phyloP scores from a whole-genome alignment of 2,888 invertebrate species.

The Melieria picta region DNA sequence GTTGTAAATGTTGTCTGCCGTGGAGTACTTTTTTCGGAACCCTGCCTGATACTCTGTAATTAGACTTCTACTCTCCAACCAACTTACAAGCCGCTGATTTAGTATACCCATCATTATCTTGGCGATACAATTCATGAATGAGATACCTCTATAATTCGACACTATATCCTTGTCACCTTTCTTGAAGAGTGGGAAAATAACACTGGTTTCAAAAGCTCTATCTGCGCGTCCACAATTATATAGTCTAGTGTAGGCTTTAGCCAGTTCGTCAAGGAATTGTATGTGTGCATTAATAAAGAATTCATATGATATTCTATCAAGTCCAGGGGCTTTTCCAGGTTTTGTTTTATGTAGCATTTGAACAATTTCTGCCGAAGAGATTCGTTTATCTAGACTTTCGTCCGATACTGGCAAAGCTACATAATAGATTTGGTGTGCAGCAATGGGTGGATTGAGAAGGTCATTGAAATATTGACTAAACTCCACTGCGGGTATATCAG shows the following conservation, averaged over 20 bases:
- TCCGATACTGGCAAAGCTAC: neutral
- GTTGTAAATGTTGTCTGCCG: neutral
- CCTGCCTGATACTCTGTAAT: neutral
- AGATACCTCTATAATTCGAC: neutral
- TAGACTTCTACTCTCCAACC: neutral
- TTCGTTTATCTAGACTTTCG: neutral
- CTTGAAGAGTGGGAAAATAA: neutral
- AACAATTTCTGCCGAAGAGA: neutral
- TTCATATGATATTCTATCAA: neutral
- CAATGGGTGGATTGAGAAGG: neutral
- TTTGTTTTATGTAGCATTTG: neutral
- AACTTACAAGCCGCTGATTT: neutral
- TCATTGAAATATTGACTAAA: too few relatives aligned
- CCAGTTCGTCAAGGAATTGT: slow-evolving; percentile 1
- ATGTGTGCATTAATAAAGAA: neutral
- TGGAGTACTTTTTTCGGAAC: neutral
- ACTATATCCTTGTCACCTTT: neutral
- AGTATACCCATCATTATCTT: neutral
- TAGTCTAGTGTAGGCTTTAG: neutral
- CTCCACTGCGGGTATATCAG: too few relatives aligned
- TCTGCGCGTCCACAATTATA: neutral
- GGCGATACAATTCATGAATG: neutral
- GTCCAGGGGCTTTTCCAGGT: neutral
- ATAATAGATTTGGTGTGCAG: neutral
- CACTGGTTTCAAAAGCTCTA: neutral